Evolutionary conservation across 2,888 invertebrate species (phyloP).

Genomic region (Agrenia bidenticulata): DNA sequence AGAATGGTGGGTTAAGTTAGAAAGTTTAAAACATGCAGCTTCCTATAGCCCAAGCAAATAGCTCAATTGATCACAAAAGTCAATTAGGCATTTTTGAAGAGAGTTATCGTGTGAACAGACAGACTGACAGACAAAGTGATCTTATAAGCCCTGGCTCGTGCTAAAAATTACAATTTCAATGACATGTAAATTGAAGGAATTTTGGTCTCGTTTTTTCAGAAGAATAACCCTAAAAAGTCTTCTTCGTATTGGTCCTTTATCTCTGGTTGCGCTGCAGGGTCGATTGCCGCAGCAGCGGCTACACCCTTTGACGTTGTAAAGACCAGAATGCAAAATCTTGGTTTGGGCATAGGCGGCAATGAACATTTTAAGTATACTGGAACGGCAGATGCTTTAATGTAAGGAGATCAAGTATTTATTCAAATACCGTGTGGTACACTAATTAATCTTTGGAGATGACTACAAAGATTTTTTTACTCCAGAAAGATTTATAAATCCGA

Average conservation of each 20-base stretch:
- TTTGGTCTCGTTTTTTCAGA: not conserved
- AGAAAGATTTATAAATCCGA: slow-evolving; percentile 13
- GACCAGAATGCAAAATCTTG: slow-evolving; percentile 2
- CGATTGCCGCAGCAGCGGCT: not conserved
- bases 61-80: too few relatives aligned
- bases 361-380: too few relatives aligned
- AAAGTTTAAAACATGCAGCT: too few relatives aligned
- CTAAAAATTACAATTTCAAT: too few relatives aligned
- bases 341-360: too few relatives aligned
- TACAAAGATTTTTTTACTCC: not conserved
- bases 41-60: too few relatives aligned
- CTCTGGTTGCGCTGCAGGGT: not conserved
- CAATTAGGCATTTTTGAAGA: too few relatives aligned
- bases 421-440: not conserved
- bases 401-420: not conserved
- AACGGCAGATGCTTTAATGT: slow-evolving; percentile 8
- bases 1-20: too few relatives aligned
- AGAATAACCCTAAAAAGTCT: not conserved
- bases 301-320: slow-evolving; percentile 13
- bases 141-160: too few relatives aligned
- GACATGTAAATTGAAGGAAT: too few relatives aligned
- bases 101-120: too few relatives aligned
- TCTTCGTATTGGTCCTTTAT: slow-evolving; percentile 11
- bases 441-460: not conserved
- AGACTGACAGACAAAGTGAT: too few relatives aligned